Conservation (phyloP, 2,797 vertebrate species). For the Valencia hispanica region DNA sequence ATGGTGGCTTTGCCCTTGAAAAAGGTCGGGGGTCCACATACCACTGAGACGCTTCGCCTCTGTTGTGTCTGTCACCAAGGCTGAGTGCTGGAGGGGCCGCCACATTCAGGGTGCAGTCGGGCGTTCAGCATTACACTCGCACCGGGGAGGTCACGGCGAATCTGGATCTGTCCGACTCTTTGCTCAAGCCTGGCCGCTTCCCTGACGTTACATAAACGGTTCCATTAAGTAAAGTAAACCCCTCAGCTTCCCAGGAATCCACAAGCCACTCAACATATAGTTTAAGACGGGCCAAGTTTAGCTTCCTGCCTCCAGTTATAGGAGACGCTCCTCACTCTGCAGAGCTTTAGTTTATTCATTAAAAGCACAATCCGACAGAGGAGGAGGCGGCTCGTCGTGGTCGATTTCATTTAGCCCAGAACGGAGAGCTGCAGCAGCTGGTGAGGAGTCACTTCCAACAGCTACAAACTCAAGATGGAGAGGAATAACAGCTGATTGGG, state of each 20-base stretch:
- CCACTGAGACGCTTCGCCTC: not conserved
- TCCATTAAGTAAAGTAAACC: not conserved
- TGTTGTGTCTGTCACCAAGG: slow-evolving; percentile 25
- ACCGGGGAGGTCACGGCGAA: not conserved
- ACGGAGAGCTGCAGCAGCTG: slow-evolving; percentile 16
- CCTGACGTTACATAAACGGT: not conserved
- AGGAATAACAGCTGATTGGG: slow-evolving; percentile 28
- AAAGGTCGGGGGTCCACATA: not conserved
- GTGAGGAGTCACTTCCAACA: slow-evolving; percentile 17
- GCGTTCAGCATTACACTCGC: slow-evolving; percentile 1
- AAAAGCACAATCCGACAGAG: not conserved
- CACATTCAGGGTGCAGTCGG: not conserved
- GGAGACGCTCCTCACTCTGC: not conserved
- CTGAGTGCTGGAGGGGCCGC: not conserved
- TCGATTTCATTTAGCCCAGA: not conserved
- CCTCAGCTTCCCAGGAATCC: not conserved
- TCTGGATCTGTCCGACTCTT: no score
- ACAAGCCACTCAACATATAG: not conserved
- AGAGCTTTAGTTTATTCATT: not conserved
- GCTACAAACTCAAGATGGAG: not conserved
- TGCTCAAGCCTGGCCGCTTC: not conserved
- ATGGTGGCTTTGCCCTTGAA: slow-evolving; percentile 45
- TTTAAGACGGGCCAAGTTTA: not conserved
- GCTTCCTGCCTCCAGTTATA: slow-evolving; percentile 8
- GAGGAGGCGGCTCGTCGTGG: not conserved